Conservation (phyloP, 2,113 vertebrate genomes). For the Lasiurus borealis region DNA sequence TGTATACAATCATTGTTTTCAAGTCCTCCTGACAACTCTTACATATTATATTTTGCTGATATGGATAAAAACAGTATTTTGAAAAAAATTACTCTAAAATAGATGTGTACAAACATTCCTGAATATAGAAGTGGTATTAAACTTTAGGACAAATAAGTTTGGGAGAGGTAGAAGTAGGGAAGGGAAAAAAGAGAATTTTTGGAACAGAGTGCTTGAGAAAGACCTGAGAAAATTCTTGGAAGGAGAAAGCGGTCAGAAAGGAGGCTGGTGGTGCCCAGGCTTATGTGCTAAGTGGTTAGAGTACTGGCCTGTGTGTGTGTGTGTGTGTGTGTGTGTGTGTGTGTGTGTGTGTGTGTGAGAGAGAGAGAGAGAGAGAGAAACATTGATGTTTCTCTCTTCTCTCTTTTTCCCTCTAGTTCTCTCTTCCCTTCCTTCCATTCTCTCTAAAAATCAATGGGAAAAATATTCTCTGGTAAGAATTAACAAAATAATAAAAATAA, state of each 20-base stretch:
- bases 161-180: neutral
- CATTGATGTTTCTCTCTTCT: no score
- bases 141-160: conserved; percentile 29
- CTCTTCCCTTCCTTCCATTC: no score
- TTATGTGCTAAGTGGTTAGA: no score
- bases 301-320: no score
- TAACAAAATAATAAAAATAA: no score
- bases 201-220: neutral
- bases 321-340: no score
- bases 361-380: no score
- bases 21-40: conserved; percentile 61
- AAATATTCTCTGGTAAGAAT: no score
- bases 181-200: neutral
- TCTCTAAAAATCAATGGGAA: no score
- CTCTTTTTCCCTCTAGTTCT: no score
- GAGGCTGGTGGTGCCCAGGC: no score
- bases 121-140: neutral
- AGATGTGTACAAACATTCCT: conserved; percentile 49
- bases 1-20: conserved; percentile 59
- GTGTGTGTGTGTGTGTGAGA: no score
- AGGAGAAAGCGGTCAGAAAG: neutral
- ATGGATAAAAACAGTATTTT: conserved; percentile 36
- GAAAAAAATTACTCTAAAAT: conserved; percentile 35
- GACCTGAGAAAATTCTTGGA: neutral
- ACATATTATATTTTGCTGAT: conserved; percentile 57